phyloP scores from a whole-genome alignment of 2,797 vertebrate genomes.

The Gymnopithys bicolor region DNA sequence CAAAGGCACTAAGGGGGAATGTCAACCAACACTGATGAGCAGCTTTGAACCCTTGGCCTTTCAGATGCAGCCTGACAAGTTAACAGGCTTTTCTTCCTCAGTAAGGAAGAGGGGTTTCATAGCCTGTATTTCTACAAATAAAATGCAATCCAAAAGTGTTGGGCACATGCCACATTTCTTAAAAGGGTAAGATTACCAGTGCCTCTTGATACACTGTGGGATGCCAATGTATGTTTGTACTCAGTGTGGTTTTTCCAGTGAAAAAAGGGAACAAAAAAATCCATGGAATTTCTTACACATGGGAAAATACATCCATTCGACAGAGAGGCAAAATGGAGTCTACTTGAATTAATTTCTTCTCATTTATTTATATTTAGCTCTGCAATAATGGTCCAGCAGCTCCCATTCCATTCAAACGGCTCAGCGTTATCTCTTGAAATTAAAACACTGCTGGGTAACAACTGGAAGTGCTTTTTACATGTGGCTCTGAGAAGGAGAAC shows the following conservation, averaged over 20 bases:
- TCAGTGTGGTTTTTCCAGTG: constrained; percentile 29
- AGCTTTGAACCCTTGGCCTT: constrained; percentile 63
- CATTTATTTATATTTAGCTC: constrained; percentile 14
- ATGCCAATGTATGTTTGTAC: constrained; percentile 16
- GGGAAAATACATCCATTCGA: background rate
- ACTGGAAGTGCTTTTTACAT: background rate
- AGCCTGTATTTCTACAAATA: constrained; percentile 25
- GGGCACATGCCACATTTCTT: constrained; percentile 25
- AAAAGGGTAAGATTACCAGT: constrained; percentile 36
- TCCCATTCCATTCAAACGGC: background rate
- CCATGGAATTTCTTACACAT: background rate
- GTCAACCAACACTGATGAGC: constrained; percentile 66
- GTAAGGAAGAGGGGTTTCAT: background rate
- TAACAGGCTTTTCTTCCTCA: constrained; percentile 58
- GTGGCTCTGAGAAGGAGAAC: background rate
- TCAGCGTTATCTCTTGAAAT: background rate
- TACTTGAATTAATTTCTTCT: constrained; percentile 24
- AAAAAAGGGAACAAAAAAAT: background rate
- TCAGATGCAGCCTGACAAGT: constrained; percentile 58
- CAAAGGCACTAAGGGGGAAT: constrained; percentile 69
- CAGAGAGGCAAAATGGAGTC: background rate
- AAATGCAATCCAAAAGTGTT: constrained; percentile 43
- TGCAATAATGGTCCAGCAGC: background rate
- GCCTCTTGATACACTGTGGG: constrained; percentile 18
- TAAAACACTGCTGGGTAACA: background rate